Percentiles rank a stretch among this genome's conserved stretches.
phyloP scores from a whole-genome alignment of 2,888 invertebrate genomes.

The Brachyptera putata region DNA sequence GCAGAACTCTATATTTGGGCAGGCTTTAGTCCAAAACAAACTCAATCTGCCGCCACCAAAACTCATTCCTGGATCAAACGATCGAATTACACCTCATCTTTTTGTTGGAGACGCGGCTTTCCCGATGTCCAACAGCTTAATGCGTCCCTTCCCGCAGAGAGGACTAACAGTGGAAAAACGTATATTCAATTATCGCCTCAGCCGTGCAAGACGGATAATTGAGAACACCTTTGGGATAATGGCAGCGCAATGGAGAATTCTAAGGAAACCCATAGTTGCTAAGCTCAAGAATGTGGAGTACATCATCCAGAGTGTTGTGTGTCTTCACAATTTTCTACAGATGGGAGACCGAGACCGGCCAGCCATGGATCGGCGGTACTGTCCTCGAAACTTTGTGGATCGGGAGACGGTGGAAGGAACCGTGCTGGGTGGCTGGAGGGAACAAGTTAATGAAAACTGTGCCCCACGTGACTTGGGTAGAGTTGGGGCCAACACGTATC shows the following conservation, averaged over 20 bases:
- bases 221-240: not conserved
- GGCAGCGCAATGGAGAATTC: not conserved
- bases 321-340: not conserved
- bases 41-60: not conserved
- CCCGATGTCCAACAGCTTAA: slow-evolving; percentile 9
- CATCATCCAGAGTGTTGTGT: not conserved
- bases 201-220: not conserved
- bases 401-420: not conserved
- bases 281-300: not conserved
- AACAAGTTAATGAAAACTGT: not conserved
- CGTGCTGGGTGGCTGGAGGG: not conserved
- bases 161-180: slow-evolving; percentile 11
- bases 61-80: not conserved
- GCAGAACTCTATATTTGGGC: slow-evolving; percentile 9
- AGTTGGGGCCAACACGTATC: not conserved
- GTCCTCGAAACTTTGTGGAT: not conserved
- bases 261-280: not conserved
- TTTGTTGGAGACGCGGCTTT: slow-evolving; percentile 16
- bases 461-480: not conserved
- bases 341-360: not conserved
- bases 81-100: not conserved
- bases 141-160: slow-evolving; percentile 21
- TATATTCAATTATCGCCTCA: not conserved
- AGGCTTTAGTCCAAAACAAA: not conserved
- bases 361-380: not conserved